Base-by-base conservation (phyloP, 2,888 invertebrate species). In the Caprella mutica region DNA sequence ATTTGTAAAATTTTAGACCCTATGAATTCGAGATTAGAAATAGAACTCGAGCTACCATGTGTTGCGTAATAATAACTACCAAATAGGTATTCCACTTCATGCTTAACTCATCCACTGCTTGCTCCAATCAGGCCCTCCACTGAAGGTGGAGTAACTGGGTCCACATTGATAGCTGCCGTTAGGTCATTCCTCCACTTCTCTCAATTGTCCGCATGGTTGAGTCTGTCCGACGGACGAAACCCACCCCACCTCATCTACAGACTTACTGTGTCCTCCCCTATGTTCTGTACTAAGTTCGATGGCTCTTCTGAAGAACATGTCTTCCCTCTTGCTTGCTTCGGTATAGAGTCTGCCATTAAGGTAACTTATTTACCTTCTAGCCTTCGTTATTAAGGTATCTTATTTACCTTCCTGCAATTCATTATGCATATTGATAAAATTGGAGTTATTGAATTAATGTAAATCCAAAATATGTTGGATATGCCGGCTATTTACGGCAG, bases 171-270 rank as follows among this genome's bases (percentile, higher is more conserved):
- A 70, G 90, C 89, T 75, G 94, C 94, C 51, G 85, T 96, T 48
- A 81, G 92, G 65, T 94, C 94, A 5, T 91, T 92, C 74, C 80
- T 96, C 60, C 91, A 93, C 76, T 96, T 96, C 77, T 96, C 94
- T 5, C 94, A 96, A 77, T 82, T 96, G 66, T 87, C 91, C 52
- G 91, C 94, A 55, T 96, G 94, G 94, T 80, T 85, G 68, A 74
- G 73, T 59, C 70, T 73, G 51, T 71, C 73, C 48, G 69, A 71
- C 55, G 77, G 77, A 44, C 68, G 67, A 33, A 67, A 70, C 23
- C 76, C 76, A 4, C 68, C 70, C 27, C 70, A 73, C 53, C 76
- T 84, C 65, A 78, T 80, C 66, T 85, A 83, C 77, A 80, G 81
- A 76, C 76, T 83, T 54, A 80, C 80, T 65, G 80, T 81, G 66